phyloP scores from a whole-genome alignment of 2,113 vertebrate species.

The Stigmatopora argus region DNA sequence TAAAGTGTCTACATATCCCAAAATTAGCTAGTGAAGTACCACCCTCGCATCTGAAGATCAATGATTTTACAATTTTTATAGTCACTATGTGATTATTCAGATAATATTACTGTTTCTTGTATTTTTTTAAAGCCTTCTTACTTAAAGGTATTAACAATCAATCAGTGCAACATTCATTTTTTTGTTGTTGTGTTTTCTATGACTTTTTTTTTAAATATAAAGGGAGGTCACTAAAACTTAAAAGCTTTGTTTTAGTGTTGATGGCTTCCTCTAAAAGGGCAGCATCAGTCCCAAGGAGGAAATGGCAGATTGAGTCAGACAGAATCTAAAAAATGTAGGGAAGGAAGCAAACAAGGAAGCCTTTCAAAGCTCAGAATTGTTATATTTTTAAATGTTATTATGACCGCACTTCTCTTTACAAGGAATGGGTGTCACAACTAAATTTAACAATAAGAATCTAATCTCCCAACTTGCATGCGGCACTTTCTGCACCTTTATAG shows the following conservation, averaged over 20 bases:
- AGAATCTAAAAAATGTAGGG: neutral
- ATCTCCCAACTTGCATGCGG: neutral
- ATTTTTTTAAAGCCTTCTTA: neutral
- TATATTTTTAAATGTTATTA: neutral
- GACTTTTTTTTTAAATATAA: neutral
- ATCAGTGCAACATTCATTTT: neutral
- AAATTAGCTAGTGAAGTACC: constrained; percentile 1
- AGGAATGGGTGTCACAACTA: neutral
- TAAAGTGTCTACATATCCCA: constrained; percentile 22
- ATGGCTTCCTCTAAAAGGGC: neutral
- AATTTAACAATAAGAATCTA: neutral
- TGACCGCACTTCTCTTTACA: neutral
- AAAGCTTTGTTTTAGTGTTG: neutral
- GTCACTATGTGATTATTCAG: neutral
- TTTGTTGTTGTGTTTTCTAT: neutral
- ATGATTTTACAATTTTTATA: neutral
- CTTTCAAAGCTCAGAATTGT: neutral
- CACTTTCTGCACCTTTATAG: neutral
- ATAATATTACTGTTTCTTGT: neutral
- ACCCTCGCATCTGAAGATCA: neutral
- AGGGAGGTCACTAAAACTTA: neutral
- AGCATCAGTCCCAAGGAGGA: no score
- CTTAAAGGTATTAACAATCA: neutral
- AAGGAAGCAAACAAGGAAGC: neutral
- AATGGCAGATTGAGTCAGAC: neutral